phyloP scores from a whole-genome alignment of 1,140 invertebrate genomes.

The Drosophila melanica region DNA sequence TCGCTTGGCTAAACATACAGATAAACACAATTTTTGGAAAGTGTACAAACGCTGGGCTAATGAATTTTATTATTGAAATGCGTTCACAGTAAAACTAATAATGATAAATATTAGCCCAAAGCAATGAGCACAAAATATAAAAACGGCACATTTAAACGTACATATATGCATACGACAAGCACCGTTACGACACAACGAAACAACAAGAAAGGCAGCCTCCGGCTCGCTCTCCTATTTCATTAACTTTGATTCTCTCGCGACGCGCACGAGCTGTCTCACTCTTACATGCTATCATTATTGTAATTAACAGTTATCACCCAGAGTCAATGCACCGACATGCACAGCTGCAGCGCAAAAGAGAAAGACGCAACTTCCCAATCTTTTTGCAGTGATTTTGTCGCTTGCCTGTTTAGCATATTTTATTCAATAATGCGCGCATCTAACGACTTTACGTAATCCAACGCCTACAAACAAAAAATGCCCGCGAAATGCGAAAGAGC shows the following conservation, averaged over 20 bases:
- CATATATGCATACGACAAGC: constrained; percentile 23
- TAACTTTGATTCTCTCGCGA: background rate
- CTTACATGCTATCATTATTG: constrained; percentile 31
- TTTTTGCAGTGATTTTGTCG: constrained; percentile 38
- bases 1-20: constrained; percentile 23
- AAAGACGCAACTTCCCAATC: constrained; percentile 7
- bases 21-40: constrained; percentile 31
- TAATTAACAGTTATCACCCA: constrained; percentile 46
- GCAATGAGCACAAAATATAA: constrained; percentile 14
- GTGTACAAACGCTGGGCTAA: constrained; percentile 18
- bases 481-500: constrained; percentile 46
- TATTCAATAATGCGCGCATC: constrained; percentile 70
- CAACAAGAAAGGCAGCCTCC: constrained; percentile 22
- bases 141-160: constrained; percentile 7
- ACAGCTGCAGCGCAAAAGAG: constrained; percentile 23
- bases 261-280: background rate
- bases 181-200: constrained; percentile 26
- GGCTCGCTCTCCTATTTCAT: constrained; percentile 4
- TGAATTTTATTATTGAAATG: constrained; percentile 12
- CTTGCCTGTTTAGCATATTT: constrained; percentile 69
- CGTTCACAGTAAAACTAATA: constrained; percentile 37
- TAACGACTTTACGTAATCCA: constrained; percentile 70
- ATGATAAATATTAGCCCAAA: constrained; percentile 37
- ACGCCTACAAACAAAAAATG: constrained; percentile 27
- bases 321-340: constrained; percentile 51